Evolutionary conservation across 2,113 vertebrate genomes (phyloP).

Genomic region (Dipodomys stephensi): DNA sequence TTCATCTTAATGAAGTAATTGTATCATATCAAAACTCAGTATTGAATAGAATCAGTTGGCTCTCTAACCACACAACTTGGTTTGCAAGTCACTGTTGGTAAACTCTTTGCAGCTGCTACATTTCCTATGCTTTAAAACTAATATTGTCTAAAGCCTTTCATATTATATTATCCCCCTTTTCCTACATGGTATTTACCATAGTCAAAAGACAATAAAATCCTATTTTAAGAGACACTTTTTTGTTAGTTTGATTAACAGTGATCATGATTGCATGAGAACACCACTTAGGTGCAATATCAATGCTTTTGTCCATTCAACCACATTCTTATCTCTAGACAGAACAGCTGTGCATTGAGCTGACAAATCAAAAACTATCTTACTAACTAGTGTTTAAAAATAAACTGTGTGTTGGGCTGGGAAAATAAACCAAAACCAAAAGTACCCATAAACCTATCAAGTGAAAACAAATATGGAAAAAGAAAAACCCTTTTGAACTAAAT

Average conservation of each 20-base stretch:
- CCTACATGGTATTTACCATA: neutral
- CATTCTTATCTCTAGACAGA: conserved; percentile 46
- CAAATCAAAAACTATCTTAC: conserved; percentile 36
- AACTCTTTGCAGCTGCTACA: neutral
- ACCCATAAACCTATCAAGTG: neutral
- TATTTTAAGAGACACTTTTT: neutral
- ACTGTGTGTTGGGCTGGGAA: conserved; percentile 15
- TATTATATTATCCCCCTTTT: neutral
- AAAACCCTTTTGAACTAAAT: neutral
- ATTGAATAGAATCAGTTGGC: neutral
- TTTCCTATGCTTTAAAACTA: neutral
- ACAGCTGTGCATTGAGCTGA: conserved; percentile 41
- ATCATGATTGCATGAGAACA: neutral
- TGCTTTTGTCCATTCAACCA: neutral
- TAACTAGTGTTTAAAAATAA: conserved; percentile 54
- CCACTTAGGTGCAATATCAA: neutral
- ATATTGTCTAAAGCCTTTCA: neutral
- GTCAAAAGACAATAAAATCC: conserved; percentile 26
- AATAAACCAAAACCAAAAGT: conserved; percentile 31
- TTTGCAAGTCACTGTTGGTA: neutral
- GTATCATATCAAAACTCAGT: neutral
- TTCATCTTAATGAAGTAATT: neutral
- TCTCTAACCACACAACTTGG: neutral
- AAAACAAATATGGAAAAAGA: neutral
- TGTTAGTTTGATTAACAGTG: neutral